Evolutionary conservation across 2,797 vertebrate species (phyloP), one percentile per base, ranked within the genome.

Genomic region (Galaxias olidus): DNA sequence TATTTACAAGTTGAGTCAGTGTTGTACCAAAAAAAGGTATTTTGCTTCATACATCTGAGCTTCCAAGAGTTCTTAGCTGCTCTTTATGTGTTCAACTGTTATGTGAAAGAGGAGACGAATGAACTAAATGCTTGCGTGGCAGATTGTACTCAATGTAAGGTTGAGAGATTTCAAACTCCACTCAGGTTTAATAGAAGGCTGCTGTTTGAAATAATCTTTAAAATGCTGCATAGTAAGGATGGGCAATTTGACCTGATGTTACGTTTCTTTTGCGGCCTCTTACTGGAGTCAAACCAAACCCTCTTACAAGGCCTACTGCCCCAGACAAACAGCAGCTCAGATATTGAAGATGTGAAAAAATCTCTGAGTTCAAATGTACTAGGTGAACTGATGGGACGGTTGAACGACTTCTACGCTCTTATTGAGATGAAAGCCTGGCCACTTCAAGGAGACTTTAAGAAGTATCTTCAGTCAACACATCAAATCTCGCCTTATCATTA

Each of bases 11-110:
- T 30, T 30, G 30, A 30, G 3, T 3, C 2, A 30, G 30, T 30
- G 30, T 30, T 30, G 30, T 30, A 30, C 30, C 1, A 11, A 54
- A 4, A 9, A 49, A 44, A 71, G 74, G 56, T 9, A 0, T 13
- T 20, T 56, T 67, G 46, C 56, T 84, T 84, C 43, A 50, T 83
- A 0, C 83, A 84, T 65, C 67, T 81, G 60, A 79, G 68, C n/a
- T 18, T 85, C 12, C 80, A 85, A n/a, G 73, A 75, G 11, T 71
- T 67, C 52, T 59, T 75, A 17, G 73, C 73, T 2, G 73, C 69
- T 51, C 9, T 75, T 41, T 68, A 71, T 56, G 61, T 40, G 0
- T 63, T 59, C 46, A 5, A 46, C 1, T 3, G 11, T 11, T 56
- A 41, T 66, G 20, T 18, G 9, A 15, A 9, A 9, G 10, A 9